These are phyloP conservation scores for Augiades crinisus DNA, from an alignment of 2,888 invertebrate genomes.

Conservation along the genomic window DNA sequence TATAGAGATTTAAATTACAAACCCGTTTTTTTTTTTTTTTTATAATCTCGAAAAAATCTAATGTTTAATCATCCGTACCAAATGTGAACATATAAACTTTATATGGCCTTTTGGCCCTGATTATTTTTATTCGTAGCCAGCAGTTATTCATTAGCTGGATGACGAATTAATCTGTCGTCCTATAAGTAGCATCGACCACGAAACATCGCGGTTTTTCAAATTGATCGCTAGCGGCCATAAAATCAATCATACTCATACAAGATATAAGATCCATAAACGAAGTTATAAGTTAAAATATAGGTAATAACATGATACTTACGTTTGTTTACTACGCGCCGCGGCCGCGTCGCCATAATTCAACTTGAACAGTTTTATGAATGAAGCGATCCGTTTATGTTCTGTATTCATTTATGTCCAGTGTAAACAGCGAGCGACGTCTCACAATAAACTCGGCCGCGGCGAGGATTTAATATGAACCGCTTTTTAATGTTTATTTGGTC, in stretches of 20 bases:
- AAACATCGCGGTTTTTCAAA: not conserved
- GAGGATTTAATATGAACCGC: slow-evolving; percentile 13
- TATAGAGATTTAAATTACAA: too few relatives aligned
- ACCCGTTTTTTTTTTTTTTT: too few relatives aligned
- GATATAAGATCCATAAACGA: not conserved
- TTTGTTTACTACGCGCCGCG: slow-evolving; percentile 32
- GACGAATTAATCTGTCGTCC: too few relatives aligned
- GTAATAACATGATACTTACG: slow-evolving; percentile 9
- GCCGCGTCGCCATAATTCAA: slow-evolving; percentile 50
- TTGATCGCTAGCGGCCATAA: not conserved
- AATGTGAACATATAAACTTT: too few relatives aligned
- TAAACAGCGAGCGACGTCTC: not conserved
- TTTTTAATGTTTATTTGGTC: slow-evolving; percentile 1
- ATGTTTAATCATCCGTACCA: too few relatives aligned
- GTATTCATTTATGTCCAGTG: slow-evolving; percentile 11
- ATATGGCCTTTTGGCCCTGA: too few relatives aligned
- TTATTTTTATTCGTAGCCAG: too few relatives aligned
- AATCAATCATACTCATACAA: not conserved
- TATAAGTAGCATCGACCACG: not conserved
- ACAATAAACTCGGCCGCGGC: slow-evolving; percentile 3
- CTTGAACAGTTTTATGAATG: slow-evolving; percentile 61
- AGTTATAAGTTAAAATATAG: slow-evolving; percentile 8
- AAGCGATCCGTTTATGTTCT: slow-evolving; percentile 33
- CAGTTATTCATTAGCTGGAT: too few relatives aligned
- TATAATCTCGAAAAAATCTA: too few relatives aligned